Conservation (phyloP, 1,140 invertebrate species). For the Elysia chlorotica region DNA sequence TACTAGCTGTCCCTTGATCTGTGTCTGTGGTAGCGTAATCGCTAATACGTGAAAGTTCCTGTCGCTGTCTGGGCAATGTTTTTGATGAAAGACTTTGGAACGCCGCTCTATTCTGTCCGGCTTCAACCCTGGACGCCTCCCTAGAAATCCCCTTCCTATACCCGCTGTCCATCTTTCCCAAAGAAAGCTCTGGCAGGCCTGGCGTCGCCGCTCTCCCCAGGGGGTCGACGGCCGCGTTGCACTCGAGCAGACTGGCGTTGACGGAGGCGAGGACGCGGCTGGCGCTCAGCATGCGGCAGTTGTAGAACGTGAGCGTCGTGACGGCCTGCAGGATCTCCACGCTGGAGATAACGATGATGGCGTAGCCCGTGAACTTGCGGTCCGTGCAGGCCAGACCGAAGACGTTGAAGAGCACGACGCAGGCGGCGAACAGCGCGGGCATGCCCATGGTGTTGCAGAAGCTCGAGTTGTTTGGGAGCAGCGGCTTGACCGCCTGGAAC, state of each 20-base stretch:
- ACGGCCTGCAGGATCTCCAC: conserved; percentile 19
- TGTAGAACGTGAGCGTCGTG: conserved; percentile 11
- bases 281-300: neutral
- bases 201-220: too few relatives aligned
- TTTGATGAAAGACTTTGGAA: too few relatives aligned
- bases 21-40: too few relatives aligned
- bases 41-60: too few relatives aligned
- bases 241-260: neutral
- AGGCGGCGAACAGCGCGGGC: conserved; percentile 28
- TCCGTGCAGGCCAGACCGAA: conserved; percentile 36
- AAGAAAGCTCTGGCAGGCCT: too few relatives aligned
- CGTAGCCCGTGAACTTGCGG: conserved; percentile 13
- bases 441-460: conserved; percentile 26
- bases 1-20: too few relatives aligned
- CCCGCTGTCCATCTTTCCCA: too few relatives aligned
- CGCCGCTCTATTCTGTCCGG: too few relatives aligned
- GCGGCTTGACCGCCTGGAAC: neutral
- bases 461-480: conserved; percentile 1
- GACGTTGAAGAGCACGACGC: conserved; percentile 23
- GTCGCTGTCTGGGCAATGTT: too few relatives aligned
- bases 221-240: neutral
- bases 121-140: too few relatives aligned
- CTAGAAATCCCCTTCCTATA: too few relatives aligned
- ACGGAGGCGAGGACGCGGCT: neutral
- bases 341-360: conserved; percentile 24